Conservation (phyloP, 2,797 vertebrate genomes). For the Cyclopterus lumpus region DNA sequence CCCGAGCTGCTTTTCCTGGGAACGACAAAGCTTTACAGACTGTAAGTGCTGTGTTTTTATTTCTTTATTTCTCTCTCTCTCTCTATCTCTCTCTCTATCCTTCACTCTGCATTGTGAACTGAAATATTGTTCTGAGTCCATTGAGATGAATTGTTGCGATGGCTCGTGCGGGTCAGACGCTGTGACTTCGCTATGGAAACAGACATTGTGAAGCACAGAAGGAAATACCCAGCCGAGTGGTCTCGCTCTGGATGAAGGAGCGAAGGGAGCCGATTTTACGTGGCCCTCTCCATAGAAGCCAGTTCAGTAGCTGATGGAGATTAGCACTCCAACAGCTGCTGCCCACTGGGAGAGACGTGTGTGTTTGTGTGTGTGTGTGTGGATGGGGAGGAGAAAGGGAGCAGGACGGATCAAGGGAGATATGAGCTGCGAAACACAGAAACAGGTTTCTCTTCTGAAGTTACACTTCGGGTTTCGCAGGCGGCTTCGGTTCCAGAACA, state of each 20-base stretch:
- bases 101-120: slow-evolving; percentile 22
- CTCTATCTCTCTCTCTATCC: slow-evolving; percentile 22
- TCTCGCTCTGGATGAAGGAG: slow-evolving; percentile 42
- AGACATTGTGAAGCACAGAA: background rate
- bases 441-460: slow-evolving; percentile 55
- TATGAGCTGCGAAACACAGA: slow-evolving; percentile 24
- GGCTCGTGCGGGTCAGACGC: background rate
- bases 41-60: slow-evolving; percentile 88
- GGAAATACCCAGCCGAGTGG: slow-evolving; percentile 15
- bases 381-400: slow-evolving; percentile 41
- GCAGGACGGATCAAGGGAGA: slow-evolving; percentile 17
- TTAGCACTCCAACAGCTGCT: slow-evolving; percentile 83
- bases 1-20: slow-evolving; percentile 97
- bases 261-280: slow-evolving; percentile 50
- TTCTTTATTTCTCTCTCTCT: slow-evolving; percentile 18
- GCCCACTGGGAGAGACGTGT: slow-evolving; percentile 69
- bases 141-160: background rate
- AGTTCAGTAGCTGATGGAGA: slow-evolving; percentile 83
- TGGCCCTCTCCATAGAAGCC: slow-evolving; percentile 64
- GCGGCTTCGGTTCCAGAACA: slow-evolving; percentile 61
- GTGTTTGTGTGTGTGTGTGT: slow-evolving; percentile 25
- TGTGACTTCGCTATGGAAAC: slow-evolving; percentile 9
- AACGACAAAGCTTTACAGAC: slow-evolving; percentile 94
- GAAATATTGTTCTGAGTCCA: slow-evolving; percentile 8
- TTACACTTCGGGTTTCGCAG: slow-evolving; percentile 55